phyloP scores from a whole-genome alignment of 2,888 invertebrate genomes.

The Myopa testacea region DNA sequence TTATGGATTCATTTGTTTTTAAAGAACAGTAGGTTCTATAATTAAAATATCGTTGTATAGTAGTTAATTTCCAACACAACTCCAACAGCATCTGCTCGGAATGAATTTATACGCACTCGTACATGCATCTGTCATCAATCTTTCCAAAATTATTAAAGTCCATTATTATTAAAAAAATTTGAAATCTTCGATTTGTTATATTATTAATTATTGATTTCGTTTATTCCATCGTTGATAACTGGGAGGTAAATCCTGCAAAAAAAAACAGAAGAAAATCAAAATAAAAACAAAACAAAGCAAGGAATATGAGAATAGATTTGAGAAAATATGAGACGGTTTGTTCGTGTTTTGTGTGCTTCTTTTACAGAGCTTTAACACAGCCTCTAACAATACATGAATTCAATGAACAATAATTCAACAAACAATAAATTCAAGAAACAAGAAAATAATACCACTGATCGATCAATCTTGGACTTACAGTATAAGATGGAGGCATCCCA shows the following conservation, averaged over 20 bases:
- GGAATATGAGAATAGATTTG: neutral
- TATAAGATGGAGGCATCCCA: constrained; percentile 86
- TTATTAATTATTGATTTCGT: constrained; percentile 75
- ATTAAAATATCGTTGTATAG: no score
- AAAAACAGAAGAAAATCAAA: neutral
- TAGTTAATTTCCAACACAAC: no score
- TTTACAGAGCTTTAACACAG: no score
- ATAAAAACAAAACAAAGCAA: no score
- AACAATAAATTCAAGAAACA: constrained; percentile 43
- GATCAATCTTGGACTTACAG: constrained; percentile 72
- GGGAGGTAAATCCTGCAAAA: constrained; percentile 81
- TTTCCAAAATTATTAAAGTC: no score
- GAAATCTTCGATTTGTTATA: neutral
- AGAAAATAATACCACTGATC: constrained; percentile 6
- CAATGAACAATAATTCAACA: neutral
- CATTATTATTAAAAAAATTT: neutral
- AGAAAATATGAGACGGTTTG: no score
- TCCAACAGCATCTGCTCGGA: neutral
- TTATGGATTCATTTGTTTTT: no score
- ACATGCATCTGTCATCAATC: no score
- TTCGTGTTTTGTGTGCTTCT: no score
- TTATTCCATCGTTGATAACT: constrained; percentile 83
- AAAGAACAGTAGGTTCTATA: no score
- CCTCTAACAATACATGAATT: neutral
- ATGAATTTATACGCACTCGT: constrained; percentile 11